Evolutionary conservation across 2,888 invertebrate genomes (phyloP).

Genomic region (Ophraella communa): DNA sequence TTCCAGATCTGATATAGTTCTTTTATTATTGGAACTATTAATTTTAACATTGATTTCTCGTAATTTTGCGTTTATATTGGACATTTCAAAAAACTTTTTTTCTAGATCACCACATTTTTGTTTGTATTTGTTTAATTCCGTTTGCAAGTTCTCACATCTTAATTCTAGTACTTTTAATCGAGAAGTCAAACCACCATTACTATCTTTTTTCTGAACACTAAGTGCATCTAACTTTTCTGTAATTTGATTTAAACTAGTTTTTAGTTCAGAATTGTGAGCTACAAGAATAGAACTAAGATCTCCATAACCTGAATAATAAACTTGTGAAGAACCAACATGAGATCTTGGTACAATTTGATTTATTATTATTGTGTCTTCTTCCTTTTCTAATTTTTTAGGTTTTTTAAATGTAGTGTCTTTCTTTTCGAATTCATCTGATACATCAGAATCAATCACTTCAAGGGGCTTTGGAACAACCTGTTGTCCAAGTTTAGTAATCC

Average conservation of each 20-base stretch:
- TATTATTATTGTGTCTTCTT: not conserved
- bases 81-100: conserved; percentile 26
- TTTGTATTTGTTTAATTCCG: conserved; percentile 43
- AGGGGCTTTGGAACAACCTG: conserved; percentile 56
- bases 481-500: conserved; percentile 68
- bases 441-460: conserved; percentile 33
- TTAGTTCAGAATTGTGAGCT: conserved; percentile 70
- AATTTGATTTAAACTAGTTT: conserved; percentile 69
- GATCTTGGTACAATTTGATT: not conserved
- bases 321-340: not conserved
- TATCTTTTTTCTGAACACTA: conserved; percentile 43
- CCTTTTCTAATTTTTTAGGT: not conserved
- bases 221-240: conserved; percentile 70
- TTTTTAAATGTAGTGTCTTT: conserved; percentile 16
- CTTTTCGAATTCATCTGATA: conserved; percentile 43
- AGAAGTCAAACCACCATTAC: conserved; percentile 44
- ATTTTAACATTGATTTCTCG: conserved; percentile 26
- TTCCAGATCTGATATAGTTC: conserved; percentile 29
- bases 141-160: conserved; percentile 53
- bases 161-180: conserved; percentile 56
- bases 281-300: conserved; percentile 63
- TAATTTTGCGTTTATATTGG: conserved; percentile 23
- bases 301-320: not conserved
- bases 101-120: conserved; percentile 36
- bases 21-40: conserved; percentile 27